Percentiles rank a stretch among this genome's conserved stretches.
Conservation (phyloP, 2,888 invertebrate genomes). For the Parnassius glacialis region DNA sequence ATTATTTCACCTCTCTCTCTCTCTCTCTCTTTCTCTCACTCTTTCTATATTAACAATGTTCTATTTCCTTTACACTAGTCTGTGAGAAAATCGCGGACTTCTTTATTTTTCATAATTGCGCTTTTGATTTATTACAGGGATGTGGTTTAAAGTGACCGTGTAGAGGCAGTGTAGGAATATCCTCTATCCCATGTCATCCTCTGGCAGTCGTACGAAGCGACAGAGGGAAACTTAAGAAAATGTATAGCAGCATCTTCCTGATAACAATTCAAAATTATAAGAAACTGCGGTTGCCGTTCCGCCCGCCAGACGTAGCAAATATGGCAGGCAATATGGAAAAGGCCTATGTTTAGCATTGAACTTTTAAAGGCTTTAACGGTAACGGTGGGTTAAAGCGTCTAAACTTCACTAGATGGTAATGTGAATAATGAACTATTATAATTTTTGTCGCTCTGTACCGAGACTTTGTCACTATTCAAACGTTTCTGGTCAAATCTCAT, state of each 20-base stretch:
- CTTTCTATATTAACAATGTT: slow-evolving; percentile 30
- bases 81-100: slow-evolving; percentile 16
- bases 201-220: too few species aligned
- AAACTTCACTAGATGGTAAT: slow-evolving; percentile 28
- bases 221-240: too few species aligned
- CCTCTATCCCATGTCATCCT: too few species aligned
- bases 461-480: slow-evolving; percentile 10
- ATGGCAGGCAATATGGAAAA: too few species aligned
- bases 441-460: slow-evolving; percentile 13
- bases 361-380: too few species aligned
- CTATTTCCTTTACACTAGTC: slow-evolving; percentile 42
- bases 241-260: too few species aligned
- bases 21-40: slow-evolving; percentile 30
- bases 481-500: slow-evolving; percentile 5
- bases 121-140: slow-evolving; percentile 55
- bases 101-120: slow-evolving; percentile 58
- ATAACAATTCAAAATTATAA: too few species aligned
- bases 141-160: slow-evolving; percentile 12
- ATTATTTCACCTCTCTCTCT: slow-evolving; percentile 40
- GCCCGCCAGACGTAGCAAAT: too few species aligned
- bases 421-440: slow-evolving; percentile 12
- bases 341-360: too few species aligned
- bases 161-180: too few species aligned
- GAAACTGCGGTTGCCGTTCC: too few species aligned
- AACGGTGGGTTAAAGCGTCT: slow-evolving; percentile 7